These are phyloP conservation scores for Cyrtodaria siliqua DNA, from an alignment of 2,888 invertebrate genomes.

Conservation along the genomic window DNA sequence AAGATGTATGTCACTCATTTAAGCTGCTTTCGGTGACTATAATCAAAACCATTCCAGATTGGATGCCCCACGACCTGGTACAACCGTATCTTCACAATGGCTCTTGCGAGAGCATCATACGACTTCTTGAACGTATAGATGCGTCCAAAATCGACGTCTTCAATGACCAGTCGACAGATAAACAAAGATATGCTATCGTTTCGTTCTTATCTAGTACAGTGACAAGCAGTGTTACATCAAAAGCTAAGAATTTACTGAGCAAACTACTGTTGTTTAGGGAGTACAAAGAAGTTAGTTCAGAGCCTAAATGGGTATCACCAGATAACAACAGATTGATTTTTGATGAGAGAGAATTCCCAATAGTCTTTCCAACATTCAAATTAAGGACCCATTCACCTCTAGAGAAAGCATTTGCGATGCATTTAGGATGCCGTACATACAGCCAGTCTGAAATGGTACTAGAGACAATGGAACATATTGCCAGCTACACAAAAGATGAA, in stretches of 20 bases:
- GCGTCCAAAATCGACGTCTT: no score
- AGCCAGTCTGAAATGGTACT: neutral
- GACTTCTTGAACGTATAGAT: no score
- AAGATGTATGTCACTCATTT: neutral
- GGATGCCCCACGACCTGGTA: conserved; percentile 13
- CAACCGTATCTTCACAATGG: no score
- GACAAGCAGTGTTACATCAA: no score
- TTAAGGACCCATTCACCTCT: neutral
- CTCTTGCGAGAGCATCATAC: no score
- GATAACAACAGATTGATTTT: neutral
- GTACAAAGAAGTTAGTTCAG: neutral
- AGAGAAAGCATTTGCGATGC: neutral
- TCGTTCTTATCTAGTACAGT: no score
- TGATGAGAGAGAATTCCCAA: conserved; percentile 1
- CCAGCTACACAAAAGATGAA: neutral
- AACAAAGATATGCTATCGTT: no score
- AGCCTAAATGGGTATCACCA: neutral
- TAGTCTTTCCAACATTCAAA: neutral
- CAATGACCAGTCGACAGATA: no score
- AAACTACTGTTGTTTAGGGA: conserved; percentile 9
- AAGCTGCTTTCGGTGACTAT: conserved; percentile 5
- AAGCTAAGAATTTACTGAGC: no score
- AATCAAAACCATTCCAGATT: conserved; percentile 21
- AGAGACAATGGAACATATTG: neutral
- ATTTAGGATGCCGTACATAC: neutral